Conservation (phyloP, 2,888 invertebrate genomes). For the Micoletzkya japonica region DNA sequence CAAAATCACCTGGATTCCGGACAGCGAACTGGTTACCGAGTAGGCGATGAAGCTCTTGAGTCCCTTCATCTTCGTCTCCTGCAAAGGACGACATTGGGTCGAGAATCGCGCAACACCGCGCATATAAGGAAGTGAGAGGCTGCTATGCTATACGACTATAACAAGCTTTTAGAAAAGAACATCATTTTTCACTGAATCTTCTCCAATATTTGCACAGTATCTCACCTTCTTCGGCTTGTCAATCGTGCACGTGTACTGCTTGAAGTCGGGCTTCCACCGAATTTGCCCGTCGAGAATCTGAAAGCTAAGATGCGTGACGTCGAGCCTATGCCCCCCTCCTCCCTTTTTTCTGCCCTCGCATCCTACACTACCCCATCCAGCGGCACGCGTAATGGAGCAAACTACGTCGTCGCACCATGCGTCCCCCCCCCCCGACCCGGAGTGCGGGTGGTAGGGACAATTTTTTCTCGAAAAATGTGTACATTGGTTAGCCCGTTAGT, state of each 20-base stretch:
- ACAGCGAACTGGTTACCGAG: conserved; percentile 85
- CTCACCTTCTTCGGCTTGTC: conserved; percentile 85
- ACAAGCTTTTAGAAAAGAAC: neutral
- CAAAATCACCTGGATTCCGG: conserved; percentile 61
- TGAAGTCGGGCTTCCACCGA: conserved; percentile 77
- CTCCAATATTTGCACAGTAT: neutral
- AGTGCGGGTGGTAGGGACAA: no score
- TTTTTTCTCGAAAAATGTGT: no score
- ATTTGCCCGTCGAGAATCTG: conserved; percentile 71
- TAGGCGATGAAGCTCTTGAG: conserved; percentile 96
- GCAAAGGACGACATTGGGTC: no score
- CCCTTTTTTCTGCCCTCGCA: no score
- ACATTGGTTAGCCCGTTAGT: no score
- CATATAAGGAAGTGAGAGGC: neutral
- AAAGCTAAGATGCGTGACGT: conserved; percentile 17
- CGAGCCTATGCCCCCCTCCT: no score
- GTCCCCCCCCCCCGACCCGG: no score
- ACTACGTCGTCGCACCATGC: no score
- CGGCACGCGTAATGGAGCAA: no score
- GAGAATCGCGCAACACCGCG: no score
- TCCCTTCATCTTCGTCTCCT: conserved; percentile 88
- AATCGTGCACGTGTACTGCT: conserved; percentile 82
- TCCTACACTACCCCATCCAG: no score
- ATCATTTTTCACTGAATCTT: neutral
- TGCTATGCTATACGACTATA: neutral